Base-by-base conservation (phyloP, 2,113 vertebrate genomes). In the Scytalopus superciliaris region DNA sequence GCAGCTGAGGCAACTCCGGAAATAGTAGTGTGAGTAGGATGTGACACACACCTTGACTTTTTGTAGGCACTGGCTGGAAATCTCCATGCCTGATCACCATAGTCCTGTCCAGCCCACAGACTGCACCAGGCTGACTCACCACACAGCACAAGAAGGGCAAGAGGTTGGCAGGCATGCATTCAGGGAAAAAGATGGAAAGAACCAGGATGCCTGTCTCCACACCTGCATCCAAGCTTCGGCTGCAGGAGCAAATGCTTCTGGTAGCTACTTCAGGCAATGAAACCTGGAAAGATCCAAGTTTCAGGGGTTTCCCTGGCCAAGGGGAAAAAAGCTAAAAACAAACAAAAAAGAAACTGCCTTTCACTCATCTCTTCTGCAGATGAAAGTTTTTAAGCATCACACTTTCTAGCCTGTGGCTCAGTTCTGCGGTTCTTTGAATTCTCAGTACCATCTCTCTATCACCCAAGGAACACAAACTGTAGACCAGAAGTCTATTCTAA, bases 61-160 rank as follows among this genome's bases (percentile, higher is more conserved):
- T 44, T 0, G 1, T 7, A 70, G 33, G 35, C 3, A 3, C 22
- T 19, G 19, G 14, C 2, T 60, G 7, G 7, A 91, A 52, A 24
- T 14, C 42, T 55, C 37, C 19, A 18, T 7, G 22, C 47, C 25
- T 12, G 15, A 33, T 12, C 25, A 10, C 42, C 0, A 0, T 22
- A 44, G 47, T 42, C 28, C 25, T 4, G 25, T 16, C 56, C 70
- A 62, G n/a, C 24, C 5, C 37, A 27, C 73, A 49, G 23, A 57
- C 3, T 0, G 2, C 4, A 2, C 3, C 1, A 2, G 55, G 56
- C 74, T 67, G 66, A 55, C 60, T 45, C 39, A 44, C 28, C 19
- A 25, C 5, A 8, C 15, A 10, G 23, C 30, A 52, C 1, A 2
- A 35, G 24, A 19, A 37, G 19, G 30, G 27, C 1, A 1, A 42